These are phyloP conservation scores for Epinephelus lanceolatus DNA, from an alignment of 2,113 vertebrate species.

Conservation along the genomic window DNA sequence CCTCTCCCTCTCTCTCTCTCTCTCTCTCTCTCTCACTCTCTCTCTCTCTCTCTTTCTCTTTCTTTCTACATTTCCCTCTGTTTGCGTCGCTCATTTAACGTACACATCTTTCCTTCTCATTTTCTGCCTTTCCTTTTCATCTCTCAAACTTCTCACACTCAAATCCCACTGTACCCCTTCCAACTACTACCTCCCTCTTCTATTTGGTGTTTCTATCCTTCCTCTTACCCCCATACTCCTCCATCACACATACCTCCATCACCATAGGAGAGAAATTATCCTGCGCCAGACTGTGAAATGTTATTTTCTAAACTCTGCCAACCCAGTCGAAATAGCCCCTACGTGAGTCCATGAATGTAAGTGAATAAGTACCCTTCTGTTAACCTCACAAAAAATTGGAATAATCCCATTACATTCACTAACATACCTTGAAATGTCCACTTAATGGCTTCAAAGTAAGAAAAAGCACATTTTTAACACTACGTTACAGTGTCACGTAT, in stretches of 20 bases:
- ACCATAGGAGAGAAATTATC: constrained; percentile 46
- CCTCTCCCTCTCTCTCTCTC: constrained; percentile 33
- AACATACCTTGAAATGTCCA: constrained; percentile 4
- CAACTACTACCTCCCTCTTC: constrained; percentile 21
- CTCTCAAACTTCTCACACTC: constrained; percentile 42
- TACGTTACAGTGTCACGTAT: background rate
- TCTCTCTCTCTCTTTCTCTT: no score
- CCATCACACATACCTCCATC: constrained; percentile 42
- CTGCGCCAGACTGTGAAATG: constrained; percentile 51
- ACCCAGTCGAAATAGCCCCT: constrained; percentile 9
- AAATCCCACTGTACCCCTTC: background rate
- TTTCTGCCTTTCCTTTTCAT: constrained; percentile 6
- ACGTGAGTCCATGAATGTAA: constrained; percentile 24
- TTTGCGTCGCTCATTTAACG: constrained; percentile 42
- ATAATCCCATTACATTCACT: constrained; percentile 44
- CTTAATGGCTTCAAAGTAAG: constrained; percentile 8
- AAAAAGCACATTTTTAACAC: background rate
- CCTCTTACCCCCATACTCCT: constrained; percentile 12
- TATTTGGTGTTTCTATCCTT: constrained; percentile 35
- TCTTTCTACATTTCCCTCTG: constrained; percentile 33
- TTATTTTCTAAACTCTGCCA: constrained; percentile 49
- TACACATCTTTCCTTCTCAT: constrained; percentile 29
- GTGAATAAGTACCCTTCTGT: constrained; percentile 26
- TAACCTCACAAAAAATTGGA: constrained; percentile 31
- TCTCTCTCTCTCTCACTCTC: background rate